Evolutionary conservation across 2,888 invertebrate species (phyloP).

Genomic region (Caenorhabditis uteleia): DNA sequence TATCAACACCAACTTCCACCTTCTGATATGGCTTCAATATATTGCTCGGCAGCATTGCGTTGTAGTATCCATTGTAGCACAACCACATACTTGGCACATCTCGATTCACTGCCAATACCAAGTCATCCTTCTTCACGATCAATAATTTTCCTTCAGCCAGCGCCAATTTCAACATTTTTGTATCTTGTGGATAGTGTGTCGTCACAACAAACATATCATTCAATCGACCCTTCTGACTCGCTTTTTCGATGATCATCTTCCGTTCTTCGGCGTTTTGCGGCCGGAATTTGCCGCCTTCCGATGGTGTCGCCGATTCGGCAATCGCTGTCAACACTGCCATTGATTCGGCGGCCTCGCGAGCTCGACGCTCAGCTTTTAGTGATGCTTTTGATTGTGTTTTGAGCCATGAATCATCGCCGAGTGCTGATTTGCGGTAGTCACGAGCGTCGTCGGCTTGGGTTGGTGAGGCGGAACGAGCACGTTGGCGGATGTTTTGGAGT

Average conservation of each 20-base stretch:
- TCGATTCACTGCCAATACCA: constrained; percentile 41
- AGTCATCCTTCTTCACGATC: constrained; percentile 40
- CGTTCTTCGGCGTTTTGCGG: constrained; percentile 41
- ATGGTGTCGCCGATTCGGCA: neutral
- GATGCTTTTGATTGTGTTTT: neutral
- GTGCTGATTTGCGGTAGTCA: no score
- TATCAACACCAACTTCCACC: constrained; percentile 25
- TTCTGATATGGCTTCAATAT: constrained; percentile 30
- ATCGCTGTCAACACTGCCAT: neutral
- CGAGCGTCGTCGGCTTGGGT: no score
- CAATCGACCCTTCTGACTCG: constrained; percentile 34
- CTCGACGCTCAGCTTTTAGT: neutral
- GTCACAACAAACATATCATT: constrained; percentile 36
- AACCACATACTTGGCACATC: constrained; percentile 43
- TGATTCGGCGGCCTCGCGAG: neutral
- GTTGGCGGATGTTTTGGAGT: constrained; percentile 16
- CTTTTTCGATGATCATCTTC: constrained; percentile 44
- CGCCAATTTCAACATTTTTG: constrained; percentile 30
- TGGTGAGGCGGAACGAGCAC: constrained; percentile 33
- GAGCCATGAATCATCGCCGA: no score
- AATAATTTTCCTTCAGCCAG: constrained; percentile 30
- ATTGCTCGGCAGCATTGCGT: constrained; percentile 41
- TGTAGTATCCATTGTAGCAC: constrained; percentile 52
- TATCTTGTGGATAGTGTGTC: constrained; percentile 25
- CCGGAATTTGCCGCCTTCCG: constrained; percentile 26